phyloP scores from a whole-genome alignment of 2,113 vertebrate species.

The Chroicocephalus ridibundus region DNA sequence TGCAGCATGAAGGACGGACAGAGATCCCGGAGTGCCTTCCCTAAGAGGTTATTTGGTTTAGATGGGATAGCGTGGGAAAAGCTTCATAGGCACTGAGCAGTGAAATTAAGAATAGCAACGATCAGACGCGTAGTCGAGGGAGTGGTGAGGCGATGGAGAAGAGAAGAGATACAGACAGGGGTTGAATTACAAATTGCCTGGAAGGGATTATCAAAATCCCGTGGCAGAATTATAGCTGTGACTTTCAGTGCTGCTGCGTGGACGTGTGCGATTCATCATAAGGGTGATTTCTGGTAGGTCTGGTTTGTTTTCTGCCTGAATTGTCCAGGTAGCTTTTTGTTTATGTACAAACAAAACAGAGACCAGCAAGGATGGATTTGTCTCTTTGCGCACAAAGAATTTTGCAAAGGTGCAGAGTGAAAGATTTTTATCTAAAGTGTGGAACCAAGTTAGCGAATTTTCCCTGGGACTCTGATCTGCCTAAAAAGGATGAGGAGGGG shows the following conservation, averaged over 20 bases:
- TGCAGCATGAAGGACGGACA: background rate
- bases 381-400: background rate
- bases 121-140: background rate
- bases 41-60: background rate
- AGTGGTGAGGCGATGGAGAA: background rate
- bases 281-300: background rate
- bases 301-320: background rate
- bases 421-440: background rate
- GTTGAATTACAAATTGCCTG: constrained; percentile 1
- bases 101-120: background rate
- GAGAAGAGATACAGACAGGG: background rate
- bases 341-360: background rate
- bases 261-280: background rate
- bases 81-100: background rate
- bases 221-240: background rate
- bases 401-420: background rate
- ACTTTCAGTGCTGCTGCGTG: background rate
- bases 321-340: background rate
- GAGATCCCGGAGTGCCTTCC: fast-evolving
- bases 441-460: background rate
- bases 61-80: background rate
- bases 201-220: constrained; percentile 16
- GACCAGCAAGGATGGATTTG: background rate
- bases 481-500: background rate
- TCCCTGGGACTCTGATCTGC: background rate